A percentile compares a stretch with the other conserved stretches of the same genome.
These are phyloP conservation scores for Orthochromis malagaraziensis DNA, from an alignment of 2,113 vertebrate genomes.

Conservation along the genomic window DNA sequence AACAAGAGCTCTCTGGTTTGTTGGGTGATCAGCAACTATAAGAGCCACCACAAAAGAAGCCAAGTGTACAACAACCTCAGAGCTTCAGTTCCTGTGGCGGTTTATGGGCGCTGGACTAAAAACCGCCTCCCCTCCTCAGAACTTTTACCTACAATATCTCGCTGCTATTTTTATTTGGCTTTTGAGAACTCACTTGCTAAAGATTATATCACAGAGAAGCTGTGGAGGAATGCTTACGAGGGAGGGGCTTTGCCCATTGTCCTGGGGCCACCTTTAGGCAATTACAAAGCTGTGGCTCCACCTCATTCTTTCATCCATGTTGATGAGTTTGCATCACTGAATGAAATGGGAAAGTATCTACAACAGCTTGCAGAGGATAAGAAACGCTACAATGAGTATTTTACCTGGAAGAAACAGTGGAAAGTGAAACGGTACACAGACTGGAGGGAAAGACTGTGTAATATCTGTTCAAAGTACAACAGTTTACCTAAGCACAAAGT, in stretches of 20 bases:
- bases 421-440: conserved; percentile 66
- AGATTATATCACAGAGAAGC: conserved; percentile 94
- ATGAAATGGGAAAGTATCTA: conserved; percentile 75
- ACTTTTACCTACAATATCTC: conserved; percentile 75
- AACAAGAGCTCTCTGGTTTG: conserved; percentile 73
- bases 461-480: conserved; percentile 71
- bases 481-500: conserved; percentile 53
- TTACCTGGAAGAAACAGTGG: conserved; percentile 72
- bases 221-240: conserved; percentile 83
- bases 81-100: conserved; percentile 61
- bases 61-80: conserved; percentile 71
- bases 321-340: conserved; percentile 76
- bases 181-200: conserved; percentile 83
- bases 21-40: conserved; percentile 89
- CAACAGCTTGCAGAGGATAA: conserved; percentile 59
- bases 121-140: conserved; percentile 46
- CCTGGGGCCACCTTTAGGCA: conserved; percentile 74
- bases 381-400: conserved; percentile 72
- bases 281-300: conserved; percentile 79
- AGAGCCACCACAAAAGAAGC: conserved; percentile 67
- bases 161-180: conserved; percentile 89
- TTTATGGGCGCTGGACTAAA: conserved; percentile 72
- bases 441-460: conserved; percentile 85
- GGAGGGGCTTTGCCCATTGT: conserved; percentile 81
- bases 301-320: conserved; percentile 83